These are phyloP conservation scores for Perodicticus potto DNA, from an alignment of 2,797 vertebrate species.

Conservation along the genomic window DNA sequence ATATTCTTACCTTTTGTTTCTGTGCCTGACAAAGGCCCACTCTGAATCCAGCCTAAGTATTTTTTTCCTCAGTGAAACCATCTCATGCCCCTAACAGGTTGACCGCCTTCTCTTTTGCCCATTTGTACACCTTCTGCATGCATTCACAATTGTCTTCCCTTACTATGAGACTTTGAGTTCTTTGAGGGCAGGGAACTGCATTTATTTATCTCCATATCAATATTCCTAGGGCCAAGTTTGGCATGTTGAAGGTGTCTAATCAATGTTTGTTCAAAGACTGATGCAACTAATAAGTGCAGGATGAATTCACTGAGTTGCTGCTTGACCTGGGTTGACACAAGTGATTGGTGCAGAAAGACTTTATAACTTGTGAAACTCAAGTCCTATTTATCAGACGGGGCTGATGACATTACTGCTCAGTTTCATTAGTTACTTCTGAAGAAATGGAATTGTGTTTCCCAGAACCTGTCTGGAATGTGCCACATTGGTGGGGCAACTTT, in stretches of 20 bases:
- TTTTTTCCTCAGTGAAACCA: neutral
- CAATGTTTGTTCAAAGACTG: neutral
- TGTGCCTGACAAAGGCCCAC: neutral
- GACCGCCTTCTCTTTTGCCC: neutral
- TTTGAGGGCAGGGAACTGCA: neutral
- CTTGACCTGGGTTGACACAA: neutral
- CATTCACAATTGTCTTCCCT: neutral
- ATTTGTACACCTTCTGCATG: fast-evolving
- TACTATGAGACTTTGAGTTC: neutral
- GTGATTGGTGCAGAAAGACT: neutral
- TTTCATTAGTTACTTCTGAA: neutral
- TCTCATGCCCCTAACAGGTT: neutral
- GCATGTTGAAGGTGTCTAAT: fast-evolving
- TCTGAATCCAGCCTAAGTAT: neutral
- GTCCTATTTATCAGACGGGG: neutral
- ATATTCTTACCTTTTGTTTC: neutral
- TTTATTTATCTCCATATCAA: neutral
- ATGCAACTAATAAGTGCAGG: neutral
- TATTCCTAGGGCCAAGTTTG: neutral
- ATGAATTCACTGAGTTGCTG: neutral
- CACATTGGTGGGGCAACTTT: fast-evolving
- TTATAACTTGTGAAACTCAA: neutral
- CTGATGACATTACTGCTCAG: fast-evolving
- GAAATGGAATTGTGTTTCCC: neutral
- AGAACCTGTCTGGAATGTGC: neutral